Base-by-base conservation (phyloP, 2,113 vertebrate genomes). In the Pionites leucogaster region DNA sequence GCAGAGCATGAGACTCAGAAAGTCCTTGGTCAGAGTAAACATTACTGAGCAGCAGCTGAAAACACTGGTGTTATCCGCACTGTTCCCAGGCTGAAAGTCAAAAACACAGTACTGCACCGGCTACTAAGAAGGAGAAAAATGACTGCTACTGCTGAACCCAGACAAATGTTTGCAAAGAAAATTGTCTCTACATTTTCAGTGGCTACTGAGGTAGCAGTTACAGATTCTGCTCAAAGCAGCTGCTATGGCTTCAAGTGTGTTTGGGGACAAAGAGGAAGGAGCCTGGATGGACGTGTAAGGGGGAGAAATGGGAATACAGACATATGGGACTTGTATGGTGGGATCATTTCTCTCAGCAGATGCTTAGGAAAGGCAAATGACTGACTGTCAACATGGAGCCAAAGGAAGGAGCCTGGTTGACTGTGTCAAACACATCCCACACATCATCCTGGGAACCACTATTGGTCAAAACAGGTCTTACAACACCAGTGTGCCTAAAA, bases 221-320 rank as follows among this genome's bases (percentile, higher is more conserved):
- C 35, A 60, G 28, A 10, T 57, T 75, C 39, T 88, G 29, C 44
- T 85, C n/a, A 80, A 63, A 90, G 68, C 11, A 74, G 79, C 63
- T 86, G 15, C 52, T 82, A 1, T 27, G 28, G 35, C 23, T 20
- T 60, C 35, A 39, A 18, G 4, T 55, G 18, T 6, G 64, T 76
- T 69, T 55, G 29, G 27, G 31, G 17, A 6, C 17, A 46, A 12
- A 31, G 7, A 24, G 4, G 35, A 77, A 86, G 39, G 29, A 77
- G 33, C 4, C 37, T 67, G n/a, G 16, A 82, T 42, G 25, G 9
- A 39, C 0, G 0, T 62, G 16, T 57, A 79, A 52, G 5, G 11
- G 8, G 3, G 2, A 63, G 25, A 91, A 87, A 59, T 14, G 31
- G 15, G 35, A 75, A 69, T 47, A 57, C 5, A 79, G 24, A 28